Evolutionary conservation across 1,140 invertebrate species (phyloP).

Genomic region (Neuroterus valhalla): DNA sequence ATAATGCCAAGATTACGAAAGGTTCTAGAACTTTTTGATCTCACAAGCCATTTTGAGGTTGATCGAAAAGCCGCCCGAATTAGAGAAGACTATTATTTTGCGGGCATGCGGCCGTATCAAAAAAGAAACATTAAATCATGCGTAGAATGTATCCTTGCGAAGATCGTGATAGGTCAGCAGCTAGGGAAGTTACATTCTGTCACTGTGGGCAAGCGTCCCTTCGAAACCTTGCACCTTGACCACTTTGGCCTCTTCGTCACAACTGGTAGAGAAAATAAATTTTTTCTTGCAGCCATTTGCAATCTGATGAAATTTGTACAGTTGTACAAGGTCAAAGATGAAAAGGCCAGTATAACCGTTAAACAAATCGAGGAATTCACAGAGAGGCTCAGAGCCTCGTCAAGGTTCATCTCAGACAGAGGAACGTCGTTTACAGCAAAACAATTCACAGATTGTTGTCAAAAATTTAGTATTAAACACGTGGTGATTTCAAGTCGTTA

Average conservation of each 20-base stretch:
- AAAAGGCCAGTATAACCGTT: neutral
- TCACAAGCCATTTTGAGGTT: conserved; percentile 35
- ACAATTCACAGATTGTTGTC: neutral
- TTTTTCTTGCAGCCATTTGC: too few species aligned
- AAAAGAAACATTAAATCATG: conserved; percentile 17
- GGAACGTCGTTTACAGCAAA: conserved; percentile 16
- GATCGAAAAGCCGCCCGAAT: conserved; percentile 36
- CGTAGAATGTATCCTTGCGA: conserved; percentile 32
- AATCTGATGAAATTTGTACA: too few species aligned
- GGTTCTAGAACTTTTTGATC: conserved; percentile 46
- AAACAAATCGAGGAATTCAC: neutral
- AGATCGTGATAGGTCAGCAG: neutral
- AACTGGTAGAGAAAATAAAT: conserved; percentile 43
- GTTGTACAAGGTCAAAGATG: neutral
- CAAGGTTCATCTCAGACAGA: neutral
- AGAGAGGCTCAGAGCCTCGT: too few species aligned
- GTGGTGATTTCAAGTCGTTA: neutral
- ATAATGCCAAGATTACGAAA: conserved; percentile 42
- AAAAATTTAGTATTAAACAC: neutral
- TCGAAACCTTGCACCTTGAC: conserved; percentile 25
- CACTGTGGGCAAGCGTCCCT: neutral
- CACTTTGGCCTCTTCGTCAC: conserved; percentile 53
- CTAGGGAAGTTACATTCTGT: conserved; percentile 14
- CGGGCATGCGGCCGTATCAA: conserved; percentile 35
- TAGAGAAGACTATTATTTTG: conserved; percentile 41